A percentile compares a stretch with the other conserved stretches of the same genome.
Conservation (phyloP, 2,888 invertebrate species). For the Phaedon cochleariae region DNA sequence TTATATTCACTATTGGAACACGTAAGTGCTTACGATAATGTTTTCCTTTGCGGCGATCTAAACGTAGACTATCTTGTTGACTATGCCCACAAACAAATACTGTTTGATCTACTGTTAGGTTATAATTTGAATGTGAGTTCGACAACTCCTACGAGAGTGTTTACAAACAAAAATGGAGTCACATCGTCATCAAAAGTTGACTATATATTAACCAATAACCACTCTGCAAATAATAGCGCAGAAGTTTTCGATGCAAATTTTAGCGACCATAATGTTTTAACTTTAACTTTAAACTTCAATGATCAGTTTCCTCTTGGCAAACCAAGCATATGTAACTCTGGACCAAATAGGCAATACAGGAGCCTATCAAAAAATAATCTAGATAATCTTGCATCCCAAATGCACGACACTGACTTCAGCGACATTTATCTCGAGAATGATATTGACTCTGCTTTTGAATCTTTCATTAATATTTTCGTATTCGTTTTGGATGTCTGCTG, state of each 20-base stretch:
- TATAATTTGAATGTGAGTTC: background rate
- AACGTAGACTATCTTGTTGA: background rate
- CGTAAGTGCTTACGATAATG: background rate
- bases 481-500: slow-evolving; percentile 10
- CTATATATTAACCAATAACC: background rate
- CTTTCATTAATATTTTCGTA: slow-evolving; percentile 7
- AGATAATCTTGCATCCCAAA: background rate
- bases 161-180: background rate
- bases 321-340: background rate
- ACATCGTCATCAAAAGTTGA: background rate
- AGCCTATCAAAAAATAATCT: background rate
- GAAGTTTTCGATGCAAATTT: background rate
- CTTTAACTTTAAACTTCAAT: no score
- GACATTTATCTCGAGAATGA: slow-evolving; percentile 3
- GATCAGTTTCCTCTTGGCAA: background rate
- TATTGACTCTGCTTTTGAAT: slow-evolving; percentile 4
- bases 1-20: background rate
- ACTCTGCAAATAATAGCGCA: background rate
- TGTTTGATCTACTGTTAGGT: background rate
- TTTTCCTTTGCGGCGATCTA: background rate
- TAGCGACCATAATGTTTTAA: background rate
- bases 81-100: background rate
- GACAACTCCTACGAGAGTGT: background rate
- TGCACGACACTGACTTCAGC: slow-evolving; percentile 3
- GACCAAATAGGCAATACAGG: background rate